Conservation (phyloP, 2,113 vertebrate genomes). For the Chlamydotis undulata region DNA sequence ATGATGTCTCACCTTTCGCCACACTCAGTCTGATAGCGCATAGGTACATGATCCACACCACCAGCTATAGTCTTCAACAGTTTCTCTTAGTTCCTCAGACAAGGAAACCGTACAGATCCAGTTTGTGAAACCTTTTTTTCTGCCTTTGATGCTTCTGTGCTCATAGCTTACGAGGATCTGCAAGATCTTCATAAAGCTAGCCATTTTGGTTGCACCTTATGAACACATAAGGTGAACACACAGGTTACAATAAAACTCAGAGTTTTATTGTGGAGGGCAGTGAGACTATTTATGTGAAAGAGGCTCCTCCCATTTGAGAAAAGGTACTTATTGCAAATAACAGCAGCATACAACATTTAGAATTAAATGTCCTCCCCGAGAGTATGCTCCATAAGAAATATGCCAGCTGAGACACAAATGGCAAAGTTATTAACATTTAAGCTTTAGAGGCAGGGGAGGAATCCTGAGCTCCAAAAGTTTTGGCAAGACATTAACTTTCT, state of each 20-base stretch:
- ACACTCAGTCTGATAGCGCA: background rate
- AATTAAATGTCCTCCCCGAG: background rate
- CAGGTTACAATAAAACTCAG: background rate
- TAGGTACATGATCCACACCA: background rate
- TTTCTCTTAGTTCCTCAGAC: background rate
- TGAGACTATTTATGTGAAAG: background rate
- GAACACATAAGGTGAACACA: background rate
- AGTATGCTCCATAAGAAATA: background rate
- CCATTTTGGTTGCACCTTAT: background rate
- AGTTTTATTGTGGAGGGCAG: background rate
- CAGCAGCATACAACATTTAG: background rate
- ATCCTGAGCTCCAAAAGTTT: background rate
- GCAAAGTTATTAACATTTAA: background rate
- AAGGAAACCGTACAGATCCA: background rate
- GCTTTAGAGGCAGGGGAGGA: background rate
- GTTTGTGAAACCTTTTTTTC: conserved; percentile 22
- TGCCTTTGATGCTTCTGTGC: conserved; percentile 9
- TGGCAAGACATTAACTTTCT: background rate
- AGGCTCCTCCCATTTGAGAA: background rate
- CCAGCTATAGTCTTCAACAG: background rate
- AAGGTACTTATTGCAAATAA: background rate
- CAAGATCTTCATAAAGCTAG: background rate
- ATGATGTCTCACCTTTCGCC: background rate
- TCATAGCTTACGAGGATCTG: background rate
- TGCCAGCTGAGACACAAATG: background rate